Base-by-base conservation (phyloP, 2,113 vertebrate species). In the Thalassoma bifasciatum region DNA sequence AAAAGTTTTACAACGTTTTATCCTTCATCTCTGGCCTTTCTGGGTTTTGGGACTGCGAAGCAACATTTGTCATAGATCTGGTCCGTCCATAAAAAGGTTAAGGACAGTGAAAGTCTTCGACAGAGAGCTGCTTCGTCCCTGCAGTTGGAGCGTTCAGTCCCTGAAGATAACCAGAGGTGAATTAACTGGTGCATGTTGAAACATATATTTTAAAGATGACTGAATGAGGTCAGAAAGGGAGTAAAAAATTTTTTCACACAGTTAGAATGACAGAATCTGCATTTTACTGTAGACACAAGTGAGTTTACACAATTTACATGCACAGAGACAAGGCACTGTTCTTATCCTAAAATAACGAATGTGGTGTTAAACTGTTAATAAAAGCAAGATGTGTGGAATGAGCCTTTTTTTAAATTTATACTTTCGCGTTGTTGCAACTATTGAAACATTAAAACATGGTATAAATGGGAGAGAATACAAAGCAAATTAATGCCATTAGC, bases 111-210 rank as follows among this genome's bases (percentile, higher is more conserved):
- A n/a, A 26, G 30, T 53, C n/a, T 50, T 34, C 14, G 26, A 13
- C 10, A 21, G 53, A 0, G 40, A 49, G 49, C 36, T 37, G 42
- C 40, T 23, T 3, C 30, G 30, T 30, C 30, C 30, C n/a, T 58
- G 22, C 56, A n/a, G 19, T 10, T 13, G 11, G 47, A 0, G 7
- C 1, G 0, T 10, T 26, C 16, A 16, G 10, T 44, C 44, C 44
- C 46, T n/a, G 46, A 49, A 21, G 46, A 42, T 36, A 66, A 49
- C 14, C n/a, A 53, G n/a, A n/a, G 53, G 7, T 64, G 75, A 54
- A 37, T 47, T 44, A 66, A 62, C 42, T 73, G 38, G 46, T 54
- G 34, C 40, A 42, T 17, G 46, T 4, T 17, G 23, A 50, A 22
- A 51, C 10, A 44, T 44, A 30, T 30, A 30, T 30, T 44, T 16